Evolutionary conservation across 2,797 vertebrate species (phyloP), one percentile per base, ranked within the genome.

Genomic region (Gymnodraco acuticeps): DNA sequence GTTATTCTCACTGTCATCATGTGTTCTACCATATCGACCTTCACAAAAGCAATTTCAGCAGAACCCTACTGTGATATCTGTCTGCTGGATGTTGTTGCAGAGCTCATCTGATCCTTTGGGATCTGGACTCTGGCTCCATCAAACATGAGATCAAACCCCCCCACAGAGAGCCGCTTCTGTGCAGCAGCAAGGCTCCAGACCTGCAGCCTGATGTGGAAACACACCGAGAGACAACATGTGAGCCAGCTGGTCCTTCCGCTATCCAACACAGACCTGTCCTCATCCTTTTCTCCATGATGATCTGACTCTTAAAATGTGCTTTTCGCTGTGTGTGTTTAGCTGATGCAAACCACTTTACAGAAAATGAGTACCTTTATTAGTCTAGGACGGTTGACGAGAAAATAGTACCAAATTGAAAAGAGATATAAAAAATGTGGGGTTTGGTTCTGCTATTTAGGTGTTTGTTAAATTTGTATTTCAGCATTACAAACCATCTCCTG

Each of bases 41-140:
- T 27, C 53, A 56, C 31, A 10, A 42, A n/a, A 10, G 3, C n/a
- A 2, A 8, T 55, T 38, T 47, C 43, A 47, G n/a, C 12, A 46
- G 47, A 51, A 51, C 19, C 23, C 31, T 13, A 31, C 7, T 23
- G 15, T 16, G 31, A 42, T 33, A 11, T 10, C 7, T 20, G 14
- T 45, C 5, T 61, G 20, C 17, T 54, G 31, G 0, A 0, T 70
- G 27, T 56, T 15, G 27, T 91, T 88, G 67, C 89, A 95, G 95
- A 86, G 91, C 94, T 70, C 90, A 94, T 85, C 91, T 95, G 91
- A 90, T 95, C 61, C 83, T 82, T 48, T 95, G 93, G 93, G 93
- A 94, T 85, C 82, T 94, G 86, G 89, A 92, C 66, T 85, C 89
- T 43, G 93, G 89, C 12, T 91, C 92, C 78, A 81, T 94, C 87